Base-by-base conservation (phyloP, 2,113 vertebrate species). In the Anarrhichthys ocellatus region DNA sequence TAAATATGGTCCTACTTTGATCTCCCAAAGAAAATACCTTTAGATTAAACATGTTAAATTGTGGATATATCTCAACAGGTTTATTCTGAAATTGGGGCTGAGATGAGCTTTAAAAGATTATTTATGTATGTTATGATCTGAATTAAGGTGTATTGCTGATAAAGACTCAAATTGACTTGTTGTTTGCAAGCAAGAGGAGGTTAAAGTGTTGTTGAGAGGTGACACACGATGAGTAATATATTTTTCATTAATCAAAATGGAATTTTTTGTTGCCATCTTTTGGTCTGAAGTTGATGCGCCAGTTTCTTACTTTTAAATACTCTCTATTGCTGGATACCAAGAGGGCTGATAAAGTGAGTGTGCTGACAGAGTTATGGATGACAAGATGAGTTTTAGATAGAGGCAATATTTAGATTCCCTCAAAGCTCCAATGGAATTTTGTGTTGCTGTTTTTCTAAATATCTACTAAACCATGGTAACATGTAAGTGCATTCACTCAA, bases 1-100 rank as follows among this genome's bases (percentile, higher is more conserved):
- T 75, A 36, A 88, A 83, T 80, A 65, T 48, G 32, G 54, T 27
- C 40, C 52, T 62, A 38, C 46, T 70, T 76, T 84, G 40, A 58
- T 80, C 72, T 80, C 6, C 34, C 15, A 58, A 65, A 65, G 58
- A 71, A 40, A 82, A 42, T 32, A 78, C 38, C 48, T 79, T 40
- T 9, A 73, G 73, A 77, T 38, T 46, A 34, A 82, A 68, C 14
- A 76, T 70, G 29, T 56, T 63, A 11, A 20, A 58, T 58, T 22
- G 13, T 58, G 61, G 7, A 36, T 22, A 38, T 2, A 24, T 62
- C 56, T 72, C 22, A 72, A 72, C 24, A 54, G 15, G 13, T 63
- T 46, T 58, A 36, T 44, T 59, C 3, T 42, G 6, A 64, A 50
- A 15, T 68, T 73, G 59, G 63, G 61, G 36, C 36, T 46, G 13